Evolutionary conservation across 2,113 vertebrate genomes (phyloP).

Genomic region (Telmatochromis bifrenatus): DNA sequence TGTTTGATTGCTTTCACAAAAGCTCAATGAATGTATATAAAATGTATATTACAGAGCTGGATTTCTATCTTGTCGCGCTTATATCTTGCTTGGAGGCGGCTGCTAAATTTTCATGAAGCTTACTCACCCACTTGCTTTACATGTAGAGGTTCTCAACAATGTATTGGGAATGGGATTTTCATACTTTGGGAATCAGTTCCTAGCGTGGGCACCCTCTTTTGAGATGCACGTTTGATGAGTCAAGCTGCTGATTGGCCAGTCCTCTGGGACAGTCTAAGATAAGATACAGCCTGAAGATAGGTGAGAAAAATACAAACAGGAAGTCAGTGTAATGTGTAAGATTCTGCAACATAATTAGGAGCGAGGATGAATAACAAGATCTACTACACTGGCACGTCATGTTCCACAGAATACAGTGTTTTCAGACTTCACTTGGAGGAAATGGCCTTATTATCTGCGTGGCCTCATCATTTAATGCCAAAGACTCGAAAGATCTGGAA

Average conservation of each 20-base stretch:
- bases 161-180: not conserved
- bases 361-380: not conserved
- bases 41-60: not conserved
- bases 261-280: not conserved
- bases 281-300: not conserved
- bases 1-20: not conserved
- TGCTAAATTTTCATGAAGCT: not conserved
- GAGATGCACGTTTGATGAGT: not conserved
- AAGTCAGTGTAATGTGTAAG: not conserved
- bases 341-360: not conserved
- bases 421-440: not conserved
- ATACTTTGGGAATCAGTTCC: not conserved
- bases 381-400: not conserved
- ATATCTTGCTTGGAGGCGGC: not conserved
- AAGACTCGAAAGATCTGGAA: not conserved
- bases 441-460: not conserved
- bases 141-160: not conserved
- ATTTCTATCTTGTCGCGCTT: not conserved
- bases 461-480: not conserved
- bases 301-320: not conserved
- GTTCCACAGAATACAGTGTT: not conserved
- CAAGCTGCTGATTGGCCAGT: not conserved
- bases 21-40: not conserved
- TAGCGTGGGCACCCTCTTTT: not conserved
- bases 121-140: not conserved